These are phyloP conservation scores for Hydrozoanthus gracilis DNA, from an alignment of 92 coral and sea anemone species.

Conservation along the genomic window DNA sequence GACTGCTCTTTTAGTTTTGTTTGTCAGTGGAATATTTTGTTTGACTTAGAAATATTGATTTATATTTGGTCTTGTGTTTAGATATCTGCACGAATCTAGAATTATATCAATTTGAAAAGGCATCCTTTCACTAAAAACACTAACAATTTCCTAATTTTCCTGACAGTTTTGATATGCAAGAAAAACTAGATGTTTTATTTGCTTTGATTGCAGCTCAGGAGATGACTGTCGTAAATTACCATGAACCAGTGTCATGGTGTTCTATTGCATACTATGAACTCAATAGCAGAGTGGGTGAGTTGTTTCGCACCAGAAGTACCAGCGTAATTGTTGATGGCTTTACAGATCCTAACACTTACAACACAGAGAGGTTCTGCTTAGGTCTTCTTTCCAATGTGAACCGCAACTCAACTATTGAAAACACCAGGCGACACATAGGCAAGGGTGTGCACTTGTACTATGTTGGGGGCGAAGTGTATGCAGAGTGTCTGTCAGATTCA, in stretches of 20 bases:
- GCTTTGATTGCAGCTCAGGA: conserved; percentile 64
- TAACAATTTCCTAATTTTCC: neutral
- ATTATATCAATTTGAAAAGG: too few relatives aligned
- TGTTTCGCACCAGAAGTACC: conserved; percentile 89
- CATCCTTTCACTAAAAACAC: neutral
- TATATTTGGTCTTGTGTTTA: too few relatives aligned
- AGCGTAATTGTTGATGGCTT: conserved; percentile 97
- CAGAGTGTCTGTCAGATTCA: conserved; percentile 97
- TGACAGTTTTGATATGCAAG: neutral
- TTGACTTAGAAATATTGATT: too few relatives aligned
- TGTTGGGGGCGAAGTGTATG: conserved; percentile 98
- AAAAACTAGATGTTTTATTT: neutral
- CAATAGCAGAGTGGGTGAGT: conserved; percentile 96
- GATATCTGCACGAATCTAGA: too few relatives aligned
- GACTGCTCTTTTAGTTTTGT: too few relatives aligned
- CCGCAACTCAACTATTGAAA: conserved; percentile 98
- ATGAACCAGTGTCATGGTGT: conserved; percentile 97
- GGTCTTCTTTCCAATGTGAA: conserved; percentile 93
- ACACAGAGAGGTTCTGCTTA: conserved; percentile 97
- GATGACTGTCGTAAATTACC: conserved; percentile 94
- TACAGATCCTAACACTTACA: conserved; percentile 96
- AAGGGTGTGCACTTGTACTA: conserved; percentile 98
- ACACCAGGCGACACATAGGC: conserved; percentile 96
- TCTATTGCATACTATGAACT: conserved; percentile 97
- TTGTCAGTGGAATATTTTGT: too few relatives aligned